phyloP scores from a whole-genome alignment of 2,113 vertebrate genomes.

The Oriolus oriolus region DNA sequence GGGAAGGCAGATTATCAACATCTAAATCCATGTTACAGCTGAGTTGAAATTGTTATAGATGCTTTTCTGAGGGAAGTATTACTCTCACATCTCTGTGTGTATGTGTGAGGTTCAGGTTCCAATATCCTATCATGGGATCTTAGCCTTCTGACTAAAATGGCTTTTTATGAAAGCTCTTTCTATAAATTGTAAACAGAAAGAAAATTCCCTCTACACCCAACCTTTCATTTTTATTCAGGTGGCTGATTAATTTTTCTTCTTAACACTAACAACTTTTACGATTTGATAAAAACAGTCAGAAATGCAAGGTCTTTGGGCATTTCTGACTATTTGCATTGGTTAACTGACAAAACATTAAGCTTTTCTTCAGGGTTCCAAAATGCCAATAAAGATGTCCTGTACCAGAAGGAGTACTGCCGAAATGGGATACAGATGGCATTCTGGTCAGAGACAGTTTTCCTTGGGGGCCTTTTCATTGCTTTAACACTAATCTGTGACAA shows the following conservation, averaged over 20 bases:
- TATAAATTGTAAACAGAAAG: not conserved
- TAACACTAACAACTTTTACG: not conserved
- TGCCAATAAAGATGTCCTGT: slow-evolving; percentile 44
- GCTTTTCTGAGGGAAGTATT: not conserved
- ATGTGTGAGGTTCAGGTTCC: not conserved
- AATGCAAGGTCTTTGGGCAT: not conserved
- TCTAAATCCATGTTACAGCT: not conserved
- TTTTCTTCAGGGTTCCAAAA: not conserved
- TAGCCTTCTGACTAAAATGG: not conserved
- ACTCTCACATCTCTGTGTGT: not conserved
- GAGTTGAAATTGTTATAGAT: not conserved
- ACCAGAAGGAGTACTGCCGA: not conserved
- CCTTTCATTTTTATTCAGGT: not conserved
- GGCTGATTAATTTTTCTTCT: not conserved
- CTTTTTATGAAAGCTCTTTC: not conserved
- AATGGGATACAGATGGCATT: slow-evolving; percentile 46
- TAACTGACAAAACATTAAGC: not conserved
- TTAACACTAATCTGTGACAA: slow-evolving; percentile 79
- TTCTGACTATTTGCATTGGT: slow-evolving; percentile 19
- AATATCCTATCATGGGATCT: not conserved
- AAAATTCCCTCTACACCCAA: not conserved
- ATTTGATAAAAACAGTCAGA: not conserved
- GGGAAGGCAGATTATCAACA: not conserved
- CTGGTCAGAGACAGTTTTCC: slow-evolving; percentile 64
- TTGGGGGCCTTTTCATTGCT: slow-evolving; percentile 70